phyloP scores from a whole-genome alignment of 1,140 invertebrate genomes.

The Bombyx mandarina region DNA sequence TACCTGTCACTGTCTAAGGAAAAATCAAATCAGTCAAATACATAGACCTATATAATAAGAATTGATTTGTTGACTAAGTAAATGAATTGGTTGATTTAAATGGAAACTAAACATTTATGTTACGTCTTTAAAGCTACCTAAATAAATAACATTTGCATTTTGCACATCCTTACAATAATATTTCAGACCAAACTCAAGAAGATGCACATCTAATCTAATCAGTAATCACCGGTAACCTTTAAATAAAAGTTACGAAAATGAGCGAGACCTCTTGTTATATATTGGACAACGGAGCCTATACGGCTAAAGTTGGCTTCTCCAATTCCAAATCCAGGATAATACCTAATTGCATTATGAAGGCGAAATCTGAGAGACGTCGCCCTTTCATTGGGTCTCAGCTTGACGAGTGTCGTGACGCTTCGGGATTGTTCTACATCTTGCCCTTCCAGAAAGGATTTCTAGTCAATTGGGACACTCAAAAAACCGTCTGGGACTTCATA shows the following conservation, averaged over 20 bases:
- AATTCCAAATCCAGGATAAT: constrained; percentile 81
- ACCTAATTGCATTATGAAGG: constrained; percentile 98
- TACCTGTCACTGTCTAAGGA: too few relatives aligned
- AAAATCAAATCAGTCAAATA: too few relatives aligned
- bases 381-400: constrained; percentile 86
- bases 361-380: constrained; percentile 93
- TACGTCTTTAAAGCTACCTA: too few relatives aligned
- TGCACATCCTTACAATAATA: too few relatives aligned
- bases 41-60: too few relatives aligned
- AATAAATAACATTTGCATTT: too few relatives aligned
- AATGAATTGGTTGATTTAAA: too few relatives aligned
- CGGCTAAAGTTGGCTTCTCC: constrained; percentile 86
- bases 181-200: too few relatives aligned
- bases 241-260: constrained; percentile 27
- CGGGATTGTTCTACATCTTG: constrained; percentile 93
- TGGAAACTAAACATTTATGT: too few relatives aligned
- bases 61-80: too few relatives aligned
- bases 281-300: constrained; percentile 90
- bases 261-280: constrained; percentile 73
- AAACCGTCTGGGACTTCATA: constrained; percentile 96
- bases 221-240: constrained; percentile 30
- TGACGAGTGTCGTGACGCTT: constrained; percentile 96
- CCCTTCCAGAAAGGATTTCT: constrained; percentile 97
- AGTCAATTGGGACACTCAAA: constrained; percentile 96
- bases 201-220: too few relatives aligned